A percentile compares a stretch with the other conserved stretches of the same genome.
Evolutionary conservation across 1,140 invertebrate genomes (phyloP).

Genomic region (Acromyrmex charruanus): DNA sequence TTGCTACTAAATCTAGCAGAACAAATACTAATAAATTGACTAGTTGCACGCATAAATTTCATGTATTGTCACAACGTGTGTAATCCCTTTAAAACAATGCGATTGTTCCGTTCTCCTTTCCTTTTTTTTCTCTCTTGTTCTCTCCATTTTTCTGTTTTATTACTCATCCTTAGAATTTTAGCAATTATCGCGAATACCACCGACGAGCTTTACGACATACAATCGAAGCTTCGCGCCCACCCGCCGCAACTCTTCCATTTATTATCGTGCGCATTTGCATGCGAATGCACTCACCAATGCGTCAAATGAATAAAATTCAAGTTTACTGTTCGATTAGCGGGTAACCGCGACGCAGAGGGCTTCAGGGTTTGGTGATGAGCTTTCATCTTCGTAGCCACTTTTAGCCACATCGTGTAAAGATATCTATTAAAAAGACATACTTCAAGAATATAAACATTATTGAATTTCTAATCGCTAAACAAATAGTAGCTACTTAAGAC

Average conservation of each 20-base stretch:
- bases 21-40: constrained; percentile 17
- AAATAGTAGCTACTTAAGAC: not conserved
- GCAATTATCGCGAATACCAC: constrained; percentile 56
- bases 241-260: constrained; percentile 18
- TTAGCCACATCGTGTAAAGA: constrained; percentile 2
- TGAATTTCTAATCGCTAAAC: not conserved
- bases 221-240: constrained; percentile 32
- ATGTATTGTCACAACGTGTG: not conserved
- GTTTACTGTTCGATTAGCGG: constrained; percentile 64
- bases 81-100: not conserved
- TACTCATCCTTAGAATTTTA: constrained; percentile 45
- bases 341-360: constrained; percentile 30
- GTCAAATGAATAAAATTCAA: constrained; percentile 58
- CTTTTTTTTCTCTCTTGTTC: not conserved
- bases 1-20: not conserved
- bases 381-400: not conserved
- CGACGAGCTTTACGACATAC: constrained; percentile 60
- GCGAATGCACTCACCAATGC: constrained; percentile 60
- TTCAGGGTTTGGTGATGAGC: not conserved
- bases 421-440: constrained; percentile 13
- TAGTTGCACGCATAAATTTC: not conserved
- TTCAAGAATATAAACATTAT: constrained; percentile 22
- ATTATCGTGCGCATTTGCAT: constrained; percentile 58
- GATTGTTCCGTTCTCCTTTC: not conserved
- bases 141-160: constrained; percentile 54